These are phyloP conservation scores for Ophion slaviceki DNA, from an alignment of 2,888 invertebrate genomes.

Conservation along the genomic window DNA sequence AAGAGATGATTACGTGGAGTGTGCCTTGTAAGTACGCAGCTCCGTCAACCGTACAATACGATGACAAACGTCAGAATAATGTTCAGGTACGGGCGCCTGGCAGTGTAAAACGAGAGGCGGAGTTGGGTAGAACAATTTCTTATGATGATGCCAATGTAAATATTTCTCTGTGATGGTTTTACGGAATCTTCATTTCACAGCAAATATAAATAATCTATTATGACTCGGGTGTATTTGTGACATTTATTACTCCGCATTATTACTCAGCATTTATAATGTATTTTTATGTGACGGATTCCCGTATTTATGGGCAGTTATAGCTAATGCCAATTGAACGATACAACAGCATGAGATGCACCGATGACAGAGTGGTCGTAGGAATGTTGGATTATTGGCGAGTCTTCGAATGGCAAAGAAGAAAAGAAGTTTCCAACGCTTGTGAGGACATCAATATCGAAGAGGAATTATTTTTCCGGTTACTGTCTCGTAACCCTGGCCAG, in stretches of 20 bases:
- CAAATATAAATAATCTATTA: slow-evolving; percentile 41
- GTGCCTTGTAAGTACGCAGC: neutral
- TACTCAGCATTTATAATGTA: slow-evolving; percentile 38
- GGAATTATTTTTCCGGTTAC: neutral
- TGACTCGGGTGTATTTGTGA: neutral
- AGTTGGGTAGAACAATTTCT: neutral
- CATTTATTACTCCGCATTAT: slow-evolving; percentile 20
- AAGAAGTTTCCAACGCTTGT: neutral
- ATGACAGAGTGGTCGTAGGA: neutral
- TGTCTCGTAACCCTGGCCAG: neutral
- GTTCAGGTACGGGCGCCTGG: neutral
- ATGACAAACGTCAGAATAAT: slow-evolving; percentile 49
- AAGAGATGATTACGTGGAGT: slow-evolving; percentile 18
- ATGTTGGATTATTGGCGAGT: slow-evolving; percentile 19
- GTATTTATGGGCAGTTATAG: slow-evolving; percentile 34
- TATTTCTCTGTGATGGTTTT: slow-evolving; percentile 35
- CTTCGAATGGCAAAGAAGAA: slow-evolving; percentile 17
- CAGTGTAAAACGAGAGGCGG: slow-evolving; percentile 2
- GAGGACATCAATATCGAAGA: neutral
- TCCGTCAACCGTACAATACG: slow-evolving; percentile 6
- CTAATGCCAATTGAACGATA: slow-evolving; percentile 33
- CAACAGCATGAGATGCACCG: neutral
- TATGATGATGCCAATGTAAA: neutral
- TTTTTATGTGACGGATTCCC: slow-evolving; percentile 34
- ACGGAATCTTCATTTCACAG: slow-evolving; percentile 12